Evolutionary conservation across 2,888 invertebrate species (phyloP), one percentile per base, ranked within the genome.

Genomic region (Drosophila falleni): DNA sequence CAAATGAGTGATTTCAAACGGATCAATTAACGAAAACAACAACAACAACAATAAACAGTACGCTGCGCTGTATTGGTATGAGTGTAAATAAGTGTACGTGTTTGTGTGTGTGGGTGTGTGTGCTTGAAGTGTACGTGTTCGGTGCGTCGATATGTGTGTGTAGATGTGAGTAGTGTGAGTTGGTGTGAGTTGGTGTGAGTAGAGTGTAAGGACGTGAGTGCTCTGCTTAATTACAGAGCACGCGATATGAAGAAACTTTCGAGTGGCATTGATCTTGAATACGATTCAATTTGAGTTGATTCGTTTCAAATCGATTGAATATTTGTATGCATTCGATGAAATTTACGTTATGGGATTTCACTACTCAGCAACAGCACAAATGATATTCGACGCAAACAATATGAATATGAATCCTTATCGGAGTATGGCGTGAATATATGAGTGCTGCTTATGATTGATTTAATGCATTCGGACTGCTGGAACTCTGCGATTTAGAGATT

Each of bases 271-370:
- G 58, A 62, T 39, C 72, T 74, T 68, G 33, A 74, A 61, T 64
- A 46, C 49, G 58, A 78, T 72, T 83, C 51, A 54, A 29, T 60
- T 65, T 39, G 33, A 42, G 26, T 64, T 59, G 55, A 62, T 72
- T 74, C 59, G 65, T 47, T 44, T 51, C 23, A 50, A 59, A 60
- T 78, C 53, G 51, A 64, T 53, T 60, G 44, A 62, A 63, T 53
- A 58, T 35, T 63, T 46, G 64, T 77, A 76, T 78, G 76, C 68
- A 77, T 89, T 85, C 87, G 87, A 84, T 89, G 87, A 89, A 89
- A 90, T 89, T 90, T 91, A 91, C 91, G 91, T 91, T 91, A 91
- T 91, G 91, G 86, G 87, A 90, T 91, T 91, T 91, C 91, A 78
- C 78, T 90, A 91, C 90, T 90, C 80, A 80, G 73, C 26, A 47